phyloP scores from a whole-genome alignment of 2,797 vertebrate genomes.

The Chloroceryle amazona region DNA sequence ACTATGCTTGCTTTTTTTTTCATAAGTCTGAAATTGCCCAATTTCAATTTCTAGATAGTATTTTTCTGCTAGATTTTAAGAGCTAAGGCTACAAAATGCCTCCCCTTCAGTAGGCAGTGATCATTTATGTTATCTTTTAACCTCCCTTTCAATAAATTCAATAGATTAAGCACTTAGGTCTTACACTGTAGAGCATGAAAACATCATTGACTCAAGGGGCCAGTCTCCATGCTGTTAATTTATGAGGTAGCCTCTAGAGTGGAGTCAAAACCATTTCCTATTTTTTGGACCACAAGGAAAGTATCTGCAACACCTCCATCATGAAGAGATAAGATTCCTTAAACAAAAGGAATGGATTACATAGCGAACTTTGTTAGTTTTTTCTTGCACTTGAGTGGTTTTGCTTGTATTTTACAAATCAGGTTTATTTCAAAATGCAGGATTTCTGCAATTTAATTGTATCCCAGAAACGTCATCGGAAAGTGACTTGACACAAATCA shows the following conservation, averaged over 20 bases:
- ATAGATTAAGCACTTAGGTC: not conserved
- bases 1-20: not conserved
- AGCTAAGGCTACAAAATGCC: not conserved
- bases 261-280: not conserved
- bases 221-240: not conserved
- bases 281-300: not conserved
- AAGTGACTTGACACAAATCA: conserved; percentile 59
- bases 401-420: conserved; percentile 12
- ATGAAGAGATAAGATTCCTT: not conserved
- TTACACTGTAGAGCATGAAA: not conserved
- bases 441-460: conserved; percentile 45
- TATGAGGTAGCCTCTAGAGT: not conserved
- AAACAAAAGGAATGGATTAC: conserved; percentile 1
- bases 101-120: not conserved
- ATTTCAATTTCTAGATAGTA: not conserved
- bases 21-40: not conserved
- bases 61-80: not conserved
- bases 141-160: conserved; percentile 11
- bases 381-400: not conserved
- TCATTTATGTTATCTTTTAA: not conserved
- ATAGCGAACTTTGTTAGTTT: not conserved
- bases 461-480: conserved; percentile 13
- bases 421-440: conserved; percentile 24
- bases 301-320: not conserved
- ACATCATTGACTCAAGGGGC: not conserved